Base-by-base conservation (phyloP, 1,140 invertebrate genomes). In the Lordiphosa clarofinis region DNA sequence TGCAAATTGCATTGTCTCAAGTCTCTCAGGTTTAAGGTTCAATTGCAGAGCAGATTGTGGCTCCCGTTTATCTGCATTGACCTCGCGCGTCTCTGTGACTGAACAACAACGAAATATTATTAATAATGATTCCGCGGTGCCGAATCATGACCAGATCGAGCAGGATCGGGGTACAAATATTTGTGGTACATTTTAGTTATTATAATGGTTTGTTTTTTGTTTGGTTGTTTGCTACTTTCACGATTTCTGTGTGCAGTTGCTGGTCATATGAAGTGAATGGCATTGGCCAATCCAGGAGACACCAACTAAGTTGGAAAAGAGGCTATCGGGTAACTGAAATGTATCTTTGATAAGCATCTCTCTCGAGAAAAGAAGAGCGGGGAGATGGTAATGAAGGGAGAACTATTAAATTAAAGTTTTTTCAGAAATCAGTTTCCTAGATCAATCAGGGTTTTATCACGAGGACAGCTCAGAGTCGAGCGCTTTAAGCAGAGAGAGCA, bases 1-100 rank as follows among this genome's bases (percentile, higher is more conserved):
- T 79, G 74, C 75, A 79, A 79, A 79, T 79, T 79, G 70, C 75
- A 73, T 73, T 75, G 70, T 75, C 56, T 56, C 24, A 21, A 36
- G 21, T 35, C 47, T 52, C 50, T 35, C 46, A 31, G 19, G 42
- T 21, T 38, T 40, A 31, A 39, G 35, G 50, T 50, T 72, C 63
- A 66, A 66, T 72, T 65, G 54, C 50, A 61, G 61, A 40, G 39
- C 71, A 33, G 65, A 39, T 50, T 53, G 50, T 33, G 38, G 65
- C 65, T 68, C 59, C 65, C 64, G 65, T 68, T 68, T 67, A 68
- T 68, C 55, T 48, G 12, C 53, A 55, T 78, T 78, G 74, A 78
- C 73, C 73, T 79, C 74, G 74, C 57, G 58, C 69, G 57, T 75
- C 68, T 73, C 31, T 28, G 38, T 48, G 40, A 53, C 46, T 13